These are phyloP conservation scores for Antechinus stuartii DNA, from an alignment of 2,113 vertebrate species.

Conservation along the genomic window DNA sequence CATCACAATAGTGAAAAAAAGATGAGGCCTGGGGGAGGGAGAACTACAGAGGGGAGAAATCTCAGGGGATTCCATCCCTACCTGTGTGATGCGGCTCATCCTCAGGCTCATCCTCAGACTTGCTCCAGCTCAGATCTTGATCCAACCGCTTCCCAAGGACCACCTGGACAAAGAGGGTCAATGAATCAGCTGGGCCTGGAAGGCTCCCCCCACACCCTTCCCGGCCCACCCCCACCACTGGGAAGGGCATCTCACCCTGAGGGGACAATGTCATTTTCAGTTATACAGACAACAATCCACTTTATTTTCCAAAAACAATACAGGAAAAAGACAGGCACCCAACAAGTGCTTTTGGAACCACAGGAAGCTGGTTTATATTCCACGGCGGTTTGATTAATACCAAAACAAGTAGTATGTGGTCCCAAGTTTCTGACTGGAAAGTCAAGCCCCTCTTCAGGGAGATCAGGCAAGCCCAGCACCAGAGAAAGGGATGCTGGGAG, in stretches of 20 bases:
- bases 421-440: background rate
- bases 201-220: too few species aligned
- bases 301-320: background rate
- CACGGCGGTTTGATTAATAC: background rate
- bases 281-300: background rate
- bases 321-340: background rate
- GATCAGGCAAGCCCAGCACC: background rate
- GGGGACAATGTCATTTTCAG: background rate
- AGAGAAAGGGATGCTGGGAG: background rate
- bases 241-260: background rate
- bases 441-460: background rate
- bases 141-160: background rate
- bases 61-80: background rate
- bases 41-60: background rate
- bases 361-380: background rate
- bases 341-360: background rate
- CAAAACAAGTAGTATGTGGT: background rate
- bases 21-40: background rate
- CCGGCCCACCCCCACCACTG: background rate
- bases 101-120: background rate
- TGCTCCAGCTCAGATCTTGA: background rate
- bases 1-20: background rate
- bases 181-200: background rate
- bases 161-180: background rate
- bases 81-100: background rate